Percentiles rank a stretch among this genome's conserved stretches.
Conservation (phyloP, 37 sponge, comb jelly and placozoan genomes). For the Hormiphora californensis region DNA sequence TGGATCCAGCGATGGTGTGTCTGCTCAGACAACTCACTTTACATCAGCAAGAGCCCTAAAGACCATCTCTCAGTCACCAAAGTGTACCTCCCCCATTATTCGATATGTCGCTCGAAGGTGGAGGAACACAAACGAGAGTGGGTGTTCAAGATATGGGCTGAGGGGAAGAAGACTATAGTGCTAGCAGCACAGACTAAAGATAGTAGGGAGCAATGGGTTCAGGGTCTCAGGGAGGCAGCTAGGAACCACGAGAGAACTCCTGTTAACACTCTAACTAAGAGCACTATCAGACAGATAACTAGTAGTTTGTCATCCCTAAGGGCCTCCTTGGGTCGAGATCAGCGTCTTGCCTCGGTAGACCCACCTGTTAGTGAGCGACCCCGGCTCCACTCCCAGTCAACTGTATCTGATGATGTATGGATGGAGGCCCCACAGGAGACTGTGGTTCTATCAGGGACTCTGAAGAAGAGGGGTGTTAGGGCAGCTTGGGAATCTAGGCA, state of each 20-base stretch:
- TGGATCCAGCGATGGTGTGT: slow-evolving; percentile 54
- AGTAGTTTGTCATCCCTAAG: not conserved
- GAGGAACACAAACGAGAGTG: slow-evolving; percentile 46
- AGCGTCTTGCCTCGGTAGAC: not conserved
- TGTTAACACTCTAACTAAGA: not conserved
- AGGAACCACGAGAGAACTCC: not conserved
- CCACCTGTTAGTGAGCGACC: not conserved
- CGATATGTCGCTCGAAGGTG: not conserved
- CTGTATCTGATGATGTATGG: not conserved
- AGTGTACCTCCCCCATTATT: slow-evolving; percentile 47
- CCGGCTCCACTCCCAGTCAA: not conserved
- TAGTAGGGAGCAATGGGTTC: slow-evolving; percentile 39
- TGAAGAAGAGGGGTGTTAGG: not conserved
- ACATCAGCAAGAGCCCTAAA: slow-evolving; percentile 40
- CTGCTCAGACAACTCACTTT: slow-evolving; percentile 44
- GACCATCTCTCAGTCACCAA: slow-evolving; percentile 50
- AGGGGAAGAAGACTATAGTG: slow-evolving; percentile 23
- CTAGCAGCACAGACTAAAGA: slow-evolving; percentile 13
- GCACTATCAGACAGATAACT: slow-evolving; percentile 17
- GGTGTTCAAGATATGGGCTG: slow-evolving; percentile 50
- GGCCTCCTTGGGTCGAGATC: not conserved
- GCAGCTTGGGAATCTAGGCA: not conserved
- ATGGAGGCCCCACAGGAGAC: not conserved
- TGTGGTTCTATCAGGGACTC: slow-evolving; percentile 19
- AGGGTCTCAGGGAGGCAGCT: slow-evolving; percentile 35